Evolutionary conservation across 2,888 invertebrate genomes (phyloP).

Genomic region (Rambutsinella grinnellia): DNA sequence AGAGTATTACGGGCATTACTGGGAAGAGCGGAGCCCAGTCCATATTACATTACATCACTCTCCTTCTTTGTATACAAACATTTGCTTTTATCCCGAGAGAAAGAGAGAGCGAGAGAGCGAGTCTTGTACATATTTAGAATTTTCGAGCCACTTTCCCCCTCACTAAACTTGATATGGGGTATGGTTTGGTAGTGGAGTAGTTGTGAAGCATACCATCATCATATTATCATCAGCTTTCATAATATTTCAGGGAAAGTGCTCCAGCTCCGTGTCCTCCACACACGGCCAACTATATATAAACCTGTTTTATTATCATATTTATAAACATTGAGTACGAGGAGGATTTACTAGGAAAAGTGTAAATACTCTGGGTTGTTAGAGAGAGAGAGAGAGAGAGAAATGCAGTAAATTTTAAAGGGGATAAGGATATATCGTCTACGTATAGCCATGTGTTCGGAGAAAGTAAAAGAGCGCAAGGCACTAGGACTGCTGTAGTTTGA

Average conservation of each 20-base stretch:
- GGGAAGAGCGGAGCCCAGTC: background rate
- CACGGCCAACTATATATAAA: background rate
- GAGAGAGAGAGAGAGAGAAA: background rate
- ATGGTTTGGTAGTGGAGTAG: no score
- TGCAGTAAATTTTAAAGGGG: background rate
- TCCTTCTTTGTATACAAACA: background rate
- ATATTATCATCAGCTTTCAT: no score
- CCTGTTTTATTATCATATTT: background rate
- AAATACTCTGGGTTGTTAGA: background rate
- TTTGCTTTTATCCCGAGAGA: background rate
- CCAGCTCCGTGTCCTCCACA: background rate
- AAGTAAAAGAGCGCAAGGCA: conserved; percentile 47
- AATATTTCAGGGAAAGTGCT: no score
- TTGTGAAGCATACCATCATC: no score
- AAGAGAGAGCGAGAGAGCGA: background rate
- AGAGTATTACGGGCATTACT: background rate
- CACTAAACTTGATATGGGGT: no score
- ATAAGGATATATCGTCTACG: conserved; percentile 1
- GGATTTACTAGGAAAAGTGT: no score
- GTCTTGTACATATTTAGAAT: no score
- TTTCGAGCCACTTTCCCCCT: no score
- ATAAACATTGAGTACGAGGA: background rate
- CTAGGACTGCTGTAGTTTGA: background rate
- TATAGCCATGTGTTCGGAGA: no score
- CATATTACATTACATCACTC: background rate